These are phyloP conservation scores for Sebastes vulpes DNA, from an alignment of 2,797 vertebrate genomes.

Conservation along the genomic window DNA sequence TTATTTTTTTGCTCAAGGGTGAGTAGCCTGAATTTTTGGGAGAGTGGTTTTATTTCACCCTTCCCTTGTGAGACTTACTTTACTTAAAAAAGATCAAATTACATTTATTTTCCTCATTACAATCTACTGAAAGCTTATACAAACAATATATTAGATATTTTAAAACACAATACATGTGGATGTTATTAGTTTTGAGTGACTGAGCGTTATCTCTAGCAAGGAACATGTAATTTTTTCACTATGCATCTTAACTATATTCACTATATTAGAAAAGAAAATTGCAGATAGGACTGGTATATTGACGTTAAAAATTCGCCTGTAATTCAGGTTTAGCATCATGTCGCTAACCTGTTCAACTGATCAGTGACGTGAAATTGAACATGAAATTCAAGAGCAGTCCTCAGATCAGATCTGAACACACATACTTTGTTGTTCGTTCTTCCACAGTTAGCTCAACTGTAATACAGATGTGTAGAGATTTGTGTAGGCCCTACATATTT, in stretches of 20 bases:
- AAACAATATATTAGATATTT: background rate
- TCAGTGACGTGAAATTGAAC: too few relatives aligned
- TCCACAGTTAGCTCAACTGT: background rate
- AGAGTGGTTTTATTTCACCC: background rate
- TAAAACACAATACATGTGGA: background rate
- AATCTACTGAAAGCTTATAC: too few relatives aligned
- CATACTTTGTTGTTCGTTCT: background rate
- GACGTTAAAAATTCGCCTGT: background rate
- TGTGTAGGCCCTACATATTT: background rate
- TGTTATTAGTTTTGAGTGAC: background rate
- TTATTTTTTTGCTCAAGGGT: background rate
- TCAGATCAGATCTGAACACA: background rate
- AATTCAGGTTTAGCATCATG: background rate
- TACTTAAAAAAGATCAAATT: background rate
- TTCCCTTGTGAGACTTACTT: background rate
- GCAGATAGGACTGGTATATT: background rate
- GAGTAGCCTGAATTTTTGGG: background rate
- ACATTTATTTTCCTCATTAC: background rate
- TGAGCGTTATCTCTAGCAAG: background rate
- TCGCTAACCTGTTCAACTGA: background rate
- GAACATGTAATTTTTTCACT: too few relatives aligned
- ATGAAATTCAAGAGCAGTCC: too few relatives aligned
- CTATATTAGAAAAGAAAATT: background rate
- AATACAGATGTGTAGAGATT: background rate
- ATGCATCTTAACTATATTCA: too few relatives aligned